A percentile compares a stretch with the other conserved stretches of the same genome.
Evolutionary conservation across 2,113 vertebrate species (phyloP).

Genomic region (Eleginops maclovinus): DNA sequence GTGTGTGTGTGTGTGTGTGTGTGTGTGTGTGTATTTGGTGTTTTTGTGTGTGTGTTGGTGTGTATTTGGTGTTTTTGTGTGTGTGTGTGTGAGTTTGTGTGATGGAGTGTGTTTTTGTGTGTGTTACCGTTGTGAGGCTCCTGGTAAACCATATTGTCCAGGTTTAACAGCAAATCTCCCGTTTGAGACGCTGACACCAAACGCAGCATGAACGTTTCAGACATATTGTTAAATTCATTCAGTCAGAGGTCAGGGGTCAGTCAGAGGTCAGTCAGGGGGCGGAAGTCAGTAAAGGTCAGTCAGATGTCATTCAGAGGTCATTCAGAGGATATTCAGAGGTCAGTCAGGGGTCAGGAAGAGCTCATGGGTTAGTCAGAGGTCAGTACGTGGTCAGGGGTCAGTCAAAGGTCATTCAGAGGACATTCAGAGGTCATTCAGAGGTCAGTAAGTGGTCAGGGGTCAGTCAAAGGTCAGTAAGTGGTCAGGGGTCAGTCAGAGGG

Average conservation of each 20-base stretch:
- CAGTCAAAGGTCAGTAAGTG: too few relatives aligned
- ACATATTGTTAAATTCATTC: conserved; percentile 33
- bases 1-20: not conserved
- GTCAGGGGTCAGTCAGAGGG: too few relatives aligned
- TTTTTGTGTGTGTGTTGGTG: not conserved
- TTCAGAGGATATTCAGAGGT: too few relatives aligned
- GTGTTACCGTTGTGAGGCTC: conserved; percentile 89
- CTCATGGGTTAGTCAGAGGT: too few relatives aligned
- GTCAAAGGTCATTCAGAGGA: too few relatives aligned
- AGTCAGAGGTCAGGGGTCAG: not conserved
- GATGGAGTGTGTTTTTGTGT: not conserved
- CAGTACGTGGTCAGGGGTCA: too few relatives aligned
- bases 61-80: conserved; percentile 12
- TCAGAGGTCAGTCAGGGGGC: too few relatives aligned
- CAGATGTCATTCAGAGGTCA: too few relatives aligned
- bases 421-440: too few relatives aligned
- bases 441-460: too few relatives aligned
- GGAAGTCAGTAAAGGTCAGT: too few relatives aligned
- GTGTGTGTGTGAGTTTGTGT: not conserved
- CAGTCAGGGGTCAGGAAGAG: too few relatives aligned
- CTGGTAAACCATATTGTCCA: conserved; percentile 94
- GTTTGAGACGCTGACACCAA: conserved; percentile 85
- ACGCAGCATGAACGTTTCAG: conserved; percentile 82
- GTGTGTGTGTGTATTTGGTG: not conserved
- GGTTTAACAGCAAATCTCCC: conserved; percentile 89